Conservation (phyloP, 2,113 vertebrate species). For the Rissa tridactyla region DNA sequence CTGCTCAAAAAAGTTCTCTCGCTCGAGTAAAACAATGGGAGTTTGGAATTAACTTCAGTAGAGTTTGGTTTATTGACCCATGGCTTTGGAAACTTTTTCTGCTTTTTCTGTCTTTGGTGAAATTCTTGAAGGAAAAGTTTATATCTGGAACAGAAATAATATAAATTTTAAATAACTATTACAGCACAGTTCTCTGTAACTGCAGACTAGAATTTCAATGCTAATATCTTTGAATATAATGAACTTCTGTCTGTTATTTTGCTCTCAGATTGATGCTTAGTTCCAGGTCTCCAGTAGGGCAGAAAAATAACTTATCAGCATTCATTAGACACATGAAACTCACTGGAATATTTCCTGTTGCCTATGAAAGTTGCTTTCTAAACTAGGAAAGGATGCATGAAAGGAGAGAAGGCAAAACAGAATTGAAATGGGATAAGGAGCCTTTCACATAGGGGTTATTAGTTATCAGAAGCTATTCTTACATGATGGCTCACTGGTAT, state of each 20-base stretch:
- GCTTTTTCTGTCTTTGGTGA: not conserved
- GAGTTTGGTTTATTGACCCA: not conserved
- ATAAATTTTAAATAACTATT: constrained; percentile 46
- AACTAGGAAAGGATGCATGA: constrained; percentile 6
- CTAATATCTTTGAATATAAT: constrained; percentile 45
- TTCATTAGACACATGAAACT: constrained; percentile 54
- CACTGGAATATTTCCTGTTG: constrained; percentile 42
- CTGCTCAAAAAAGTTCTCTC: not conserved
- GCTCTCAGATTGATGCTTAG: constrained; percentile 22
- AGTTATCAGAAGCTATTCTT: constrained; percentile 59
- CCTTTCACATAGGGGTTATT: constrained; percentile 19
- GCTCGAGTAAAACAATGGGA: not conserved
- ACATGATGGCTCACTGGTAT: not conserved
- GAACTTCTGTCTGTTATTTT: constrained; percentile 46
- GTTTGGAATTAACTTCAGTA: not conserved
- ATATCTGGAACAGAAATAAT: constrained; percentile 16
- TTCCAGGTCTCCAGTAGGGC: constrained; percentile 54
- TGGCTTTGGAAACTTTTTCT: constrained; percentile 12
- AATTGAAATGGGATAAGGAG: constrained; percentile 11
- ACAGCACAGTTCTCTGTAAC: constrained; percentile 6
- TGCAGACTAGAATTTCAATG: constrained; percentile 7
- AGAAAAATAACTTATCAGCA: constrained; percentile 63
- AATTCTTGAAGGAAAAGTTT: constrained; percentile 4
- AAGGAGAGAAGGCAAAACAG: constrained; percentile 43
- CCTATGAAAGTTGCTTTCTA: constrained; percentile 32